Evolutionary conservation across 2,888 invertebrate genomes (phyloP).

Genomic region (Pandemis cinnamomeana): DNA sequence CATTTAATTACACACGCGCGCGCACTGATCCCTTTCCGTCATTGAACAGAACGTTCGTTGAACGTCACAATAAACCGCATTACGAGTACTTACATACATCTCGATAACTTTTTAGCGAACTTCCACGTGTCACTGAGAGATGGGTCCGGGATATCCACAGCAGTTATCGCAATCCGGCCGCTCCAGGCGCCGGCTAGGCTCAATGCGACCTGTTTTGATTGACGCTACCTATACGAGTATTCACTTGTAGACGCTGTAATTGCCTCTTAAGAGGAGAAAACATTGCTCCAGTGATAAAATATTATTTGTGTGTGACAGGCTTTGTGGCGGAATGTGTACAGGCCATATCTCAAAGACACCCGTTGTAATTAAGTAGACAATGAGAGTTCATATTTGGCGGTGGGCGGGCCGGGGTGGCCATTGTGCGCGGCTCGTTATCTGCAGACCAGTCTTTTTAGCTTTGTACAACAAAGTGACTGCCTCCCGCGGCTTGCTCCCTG

Average conservation of each 20-base stretch:
- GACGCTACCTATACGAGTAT: slow-evolving; percentile 44
- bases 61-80: slow-evolving; percentile 28
- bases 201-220: slow-evolving; percentile 50
- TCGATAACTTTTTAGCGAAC: slow-evolving; percentile 38
- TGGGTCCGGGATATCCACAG: slow-evolving; percentile 19
- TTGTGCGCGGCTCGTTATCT: slow-evolving; percentile 76
- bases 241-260: slow-evolving; percentile 57
- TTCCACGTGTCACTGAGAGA: slow-evolving; percentile 34
- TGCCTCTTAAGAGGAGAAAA: slow-evolving; percentile 64
- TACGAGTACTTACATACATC: neutral
- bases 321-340: slow-evolving; percentile 71
- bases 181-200: slow-evolving; percentile 28
- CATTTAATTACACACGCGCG: slow-evolving; percentile 20
- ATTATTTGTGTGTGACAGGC: slow-evolving; percentile 79
- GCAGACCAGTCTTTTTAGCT: slow-evolving; percentile 77
- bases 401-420: slow-evolving; percentile 62
- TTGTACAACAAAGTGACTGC: slow-evolving; percentile 68
- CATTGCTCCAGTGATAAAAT: slow-evolving; percentile 70
- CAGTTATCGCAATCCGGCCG: slow-evolving; percentile 34
- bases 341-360: slow-evolving; percentile 77
- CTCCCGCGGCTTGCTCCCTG: slow-evolving; percentile 49
- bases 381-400: slow-evolving; percentile 78
- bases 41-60: slow-evolving; percentile 4
- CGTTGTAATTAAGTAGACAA: slow-evolving; percentile 82
- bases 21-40: slow-evolving; percentile 9